Base-by-base conservation (phyloP, 2,888 invertebrate species). In the Napeogenes inachia region DNA sequence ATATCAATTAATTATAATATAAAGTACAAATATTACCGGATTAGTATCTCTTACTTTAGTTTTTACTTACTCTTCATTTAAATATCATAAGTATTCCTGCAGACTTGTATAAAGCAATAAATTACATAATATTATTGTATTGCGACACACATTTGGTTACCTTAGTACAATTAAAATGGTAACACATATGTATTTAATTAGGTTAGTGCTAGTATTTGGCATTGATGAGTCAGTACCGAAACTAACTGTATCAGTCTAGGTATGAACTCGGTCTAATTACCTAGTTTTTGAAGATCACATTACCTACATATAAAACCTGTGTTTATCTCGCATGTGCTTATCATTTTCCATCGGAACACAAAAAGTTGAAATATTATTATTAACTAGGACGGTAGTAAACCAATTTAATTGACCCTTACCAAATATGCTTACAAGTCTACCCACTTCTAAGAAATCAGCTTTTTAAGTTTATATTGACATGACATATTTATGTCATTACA, bases 241-340 rank as follows among this genome's bases (percentile, higher is more conserved):
- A 69, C 75, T 84, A 83, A 87, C 84, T 80, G 84, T 83, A 76
- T 75, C 75, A 69, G 73, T 77, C 79, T 84, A 81, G 79, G 81
- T 83, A 77, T 72, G 71, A 78, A 75, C 74, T 76, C 79, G 88
- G 75, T 85, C 89, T 75, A 81, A 76, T 87, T 84, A 75, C 87
- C 88, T 74, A 87, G 82, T 84, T 89, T 81, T 80, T 79, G 77
- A 75, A 77, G 79, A 84, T 83, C 78, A 78, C 73, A 77, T 82
- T 82, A 83, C 80, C 78, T 77, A 79, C 75, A 79, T 68, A 66
- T 64, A 75, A 77, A 74, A 76, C 74, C 70, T 73, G 74, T 74
- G 73, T 79, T 46, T 59, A 57, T 59, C 57, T 57, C 57, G 30
- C 13, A 38, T 58, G 21, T n/a, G 4, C 30, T 50, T 50, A 30